These are phyloP conservation scores for Thunnus maccoyii DNA, from an alignment of 2,113 vertebrate species.

Conservation along the genomic window DNA sequence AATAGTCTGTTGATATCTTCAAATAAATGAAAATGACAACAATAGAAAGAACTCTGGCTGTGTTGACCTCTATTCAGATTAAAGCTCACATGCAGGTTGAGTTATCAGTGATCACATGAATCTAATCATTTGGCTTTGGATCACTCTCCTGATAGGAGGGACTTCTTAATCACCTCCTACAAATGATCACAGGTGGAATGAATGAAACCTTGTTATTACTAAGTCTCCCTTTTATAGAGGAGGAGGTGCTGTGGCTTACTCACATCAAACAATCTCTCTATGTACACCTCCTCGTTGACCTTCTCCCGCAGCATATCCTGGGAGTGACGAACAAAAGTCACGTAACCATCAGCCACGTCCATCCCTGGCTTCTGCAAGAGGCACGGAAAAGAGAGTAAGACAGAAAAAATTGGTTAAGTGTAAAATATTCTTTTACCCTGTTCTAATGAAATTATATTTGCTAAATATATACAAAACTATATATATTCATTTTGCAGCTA, in stretches of 20 bases:
- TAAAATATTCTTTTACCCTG: not conserved
- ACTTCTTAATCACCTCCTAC: constrained; percentile 17
- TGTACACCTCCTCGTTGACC: constrained; percentile 99
- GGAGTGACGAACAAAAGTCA: constrained; percentile 98
- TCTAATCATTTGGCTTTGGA: constrained; percentile 12
- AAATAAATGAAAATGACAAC: too few relatives aligned
- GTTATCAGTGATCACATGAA: not conserved
- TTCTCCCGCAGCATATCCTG: constrained; percentile 99
- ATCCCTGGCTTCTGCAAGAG: constrained; percentile 95
- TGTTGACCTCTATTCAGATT: not conserved
- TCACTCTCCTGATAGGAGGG: not conserved
- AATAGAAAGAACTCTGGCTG: not conserved
- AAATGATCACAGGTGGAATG: constrained; percentile 12
- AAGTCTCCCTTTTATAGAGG: not conserved
- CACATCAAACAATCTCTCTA: constrained; percentile 99
- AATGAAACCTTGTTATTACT: not conserved
- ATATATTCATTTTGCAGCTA: too few relatives aligned
- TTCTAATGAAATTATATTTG: too few relatives aligned
- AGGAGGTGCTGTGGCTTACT: constrained; percentile 79
- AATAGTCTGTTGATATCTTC: too few relatives aligned
- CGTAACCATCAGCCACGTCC: constrained; percentile 98
- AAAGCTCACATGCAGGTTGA: not conserved
- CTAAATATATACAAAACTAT: not conserved
- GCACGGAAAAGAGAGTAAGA: not conserved
- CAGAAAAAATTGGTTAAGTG: not conserved